These are phyloP conservation scores for Scaptomyza polygonia DNA, from an alignment of 2,888 invertebrate species.

Conservation along the genomic window DNA sequence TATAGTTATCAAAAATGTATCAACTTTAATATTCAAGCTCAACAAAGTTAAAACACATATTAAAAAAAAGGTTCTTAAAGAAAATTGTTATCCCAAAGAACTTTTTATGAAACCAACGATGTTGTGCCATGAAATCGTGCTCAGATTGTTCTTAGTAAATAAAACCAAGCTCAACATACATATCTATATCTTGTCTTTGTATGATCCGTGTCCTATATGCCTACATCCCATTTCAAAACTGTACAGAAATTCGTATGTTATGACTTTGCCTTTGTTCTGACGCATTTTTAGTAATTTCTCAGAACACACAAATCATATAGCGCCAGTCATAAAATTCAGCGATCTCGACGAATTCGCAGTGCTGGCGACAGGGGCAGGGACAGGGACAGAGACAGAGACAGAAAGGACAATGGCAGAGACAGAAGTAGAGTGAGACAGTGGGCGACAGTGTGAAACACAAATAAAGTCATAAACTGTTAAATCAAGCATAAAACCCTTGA, in stretches of 20 bases:
- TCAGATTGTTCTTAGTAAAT: slow-evolving; percentile 10
- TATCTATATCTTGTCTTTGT: background rate
- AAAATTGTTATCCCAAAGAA: background rate
- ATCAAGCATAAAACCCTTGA: slow-evolving; percentile 69
- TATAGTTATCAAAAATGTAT: too few relatives aligned
- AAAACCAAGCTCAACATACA: background rate
- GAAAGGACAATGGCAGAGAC: slow-evolving; percentile 13
- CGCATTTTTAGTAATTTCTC: slow-evolving; percentile 59
- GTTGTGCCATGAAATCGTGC: too few relatives aligned
- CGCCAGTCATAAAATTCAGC: slow-evolving; percentile 74
- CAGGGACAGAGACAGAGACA: slow-evolving; percentile 4
- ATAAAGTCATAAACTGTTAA: slow-evolving; percentile 77
- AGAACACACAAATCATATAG: slow-evolving; percentile 68
- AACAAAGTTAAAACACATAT: too few relatives aligned
- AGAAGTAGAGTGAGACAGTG: slow-evolving; percentile 9
- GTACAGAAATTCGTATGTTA: slow-evolving; percentile 33
- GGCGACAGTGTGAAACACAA: slow-evolving; percentile 42
- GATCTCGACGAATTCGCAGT: slow-evolving; percentile 41
- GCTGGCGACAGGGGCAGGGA: slow-evolving; percentile 8
- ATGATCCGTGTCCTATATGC: background rate
- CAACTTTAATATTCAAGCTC: too few relatives aligned
- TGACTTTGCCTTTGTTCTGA: slow-evolving; percentile 66
- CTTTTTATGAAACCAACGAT: background rate
- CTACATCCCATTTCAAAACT: slow-evolving; percentile 17
- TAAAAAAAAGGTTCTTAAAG: background rate